These are phyloP conservation scores for Morpho achilles DNA, from an alignment of 2,888 invertebrate genomes.

Conservation along the genomic window DNA sequence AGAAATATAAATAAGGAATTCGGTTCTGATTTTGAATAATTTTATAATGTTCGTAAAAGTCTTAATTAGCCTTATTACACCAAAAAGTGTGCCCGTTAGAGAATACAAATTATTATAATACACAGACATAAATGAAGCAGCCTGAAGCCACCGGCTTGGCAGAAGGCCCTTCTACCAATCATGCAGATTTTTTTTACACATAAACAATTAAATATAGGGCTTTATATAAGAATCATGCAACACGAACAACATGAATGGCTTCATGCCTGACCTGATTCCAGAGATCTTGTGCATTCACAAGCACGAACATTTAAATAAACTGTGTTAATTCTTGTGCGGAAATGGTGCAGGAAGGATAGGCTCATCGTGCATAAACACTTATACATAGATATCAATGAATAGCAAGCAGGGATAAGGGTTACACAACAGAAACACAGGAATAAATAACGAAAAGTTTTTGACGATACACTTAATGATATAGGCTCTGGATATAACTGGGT, in stretches of 20 bases:
- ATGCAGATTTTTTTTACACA: slow-evolving; percentile 66
- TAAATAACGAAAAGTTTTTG: slow-evolving; percentile 48
- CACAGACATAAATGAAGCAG: slow-evolving; percentile 55
- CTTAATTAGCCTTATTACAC: slow-evolving; percentile 8
- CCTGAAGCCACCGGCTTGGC: slow-evolving; percentile 68
- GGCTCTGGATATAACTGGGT: slow-evolving; percentile 47
- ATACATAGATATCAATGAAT: slow-evolving; percentile 51
- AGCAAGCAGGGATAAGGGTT: slow-evolving; percentile 71
- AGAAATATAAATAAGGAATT: slow-evolving; percentile 15
- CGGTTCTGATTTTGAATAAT: slow-evolving; percentile 3
- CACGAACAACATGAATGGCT: slow-evolving; percentile 75
- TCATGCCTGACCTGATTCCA: slow-evolving; percentile 66
- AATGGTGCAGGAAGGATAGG: slow-evolving; percentile 71
- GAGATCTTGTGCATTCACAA: slow-evolving; percentile 71
- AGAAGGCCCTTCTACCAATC: slow-evolving; percentile 73
- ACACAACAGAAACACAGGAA: slow-evolving; percentile 56
- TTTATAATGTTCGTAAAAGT: neutral
- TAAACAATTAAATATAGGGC: slow-evolving; percentile 58
- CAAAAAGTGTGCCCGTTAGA: slow-evolving; percentile 11
- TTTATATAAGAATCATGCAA: slow-evolving; percentile 71
- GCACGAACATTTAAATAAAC: slow-evolving; percentile 67
- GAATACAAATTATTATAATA: slow-evolving; percentile 14
- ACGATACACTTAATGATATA: slow-evolving; percentile 60
- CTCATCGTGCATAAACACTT: slow-evolving; percentile 70
- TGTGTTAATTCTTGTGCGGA: slow-evolving; percentile 65